Conservation (phyloP, 2,113 vertebrate species). For the cattle (Bos taurus) region DNA sequence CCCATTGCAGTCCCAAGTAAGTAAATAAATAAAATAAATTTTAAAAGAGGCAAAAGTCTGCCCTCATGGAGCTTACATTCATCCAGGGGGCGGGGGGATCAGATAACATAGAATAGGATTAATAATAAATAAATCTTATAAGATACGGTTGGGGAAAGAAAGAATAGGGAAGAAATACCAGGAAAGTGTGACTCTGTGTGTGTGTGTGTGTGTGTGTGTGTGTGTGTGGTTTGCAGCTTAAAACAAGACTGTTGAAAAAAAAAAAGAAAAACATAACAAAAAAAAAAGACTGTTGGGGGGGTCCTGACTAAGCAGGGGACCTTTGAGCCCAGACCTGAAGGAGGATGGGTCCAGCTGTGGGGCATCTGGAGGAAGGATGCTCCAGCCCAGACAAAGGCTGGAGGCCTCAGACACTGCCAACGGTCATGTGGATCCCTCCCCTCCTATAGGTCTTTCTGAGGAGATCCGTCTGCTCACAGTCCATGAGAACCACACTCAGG, state of each 20-base stretch:
- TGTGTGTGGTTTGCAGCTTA: neutral
- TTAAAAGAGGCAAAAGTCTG: neutral
- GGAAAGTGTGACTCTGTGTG: no score
- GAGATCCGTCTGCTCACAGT: neutral
- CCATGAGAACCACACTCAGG: neutral
- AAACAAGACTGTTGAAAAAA: neutral
- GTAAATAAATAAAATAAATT: neutral
- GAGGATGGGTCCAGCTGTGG: neutral
- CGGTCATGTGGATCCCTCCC: accelerated
- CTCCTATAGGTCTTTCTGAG: accelerated
- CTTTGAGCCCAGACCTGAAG: neutral
- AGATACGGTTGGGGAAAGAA: neutral
- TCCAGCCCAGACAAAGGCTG: neutral
- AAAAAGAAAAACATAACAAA: no score
- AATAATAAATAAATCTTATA: neutral
- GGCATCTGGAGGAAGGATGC: neutral
- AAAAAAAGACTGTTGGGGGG: neutral
- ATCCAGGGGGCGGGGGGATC: neutral
- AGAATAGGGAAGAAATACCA: neutral
- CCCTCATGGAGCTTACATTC: neutral
- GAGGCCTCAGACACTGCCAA: neutral
- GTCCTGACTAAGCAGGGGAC: neutral
- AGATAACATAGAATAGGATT: neutral
- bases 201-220: neutral
- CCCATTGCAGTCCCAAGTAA: neutral